Evolutionary conservation across 2,113 vertebrate species (phyloP), one percentile per base, ranked within the genome.

Genomic region (Chaetorhynchus papuensis): DNA sequence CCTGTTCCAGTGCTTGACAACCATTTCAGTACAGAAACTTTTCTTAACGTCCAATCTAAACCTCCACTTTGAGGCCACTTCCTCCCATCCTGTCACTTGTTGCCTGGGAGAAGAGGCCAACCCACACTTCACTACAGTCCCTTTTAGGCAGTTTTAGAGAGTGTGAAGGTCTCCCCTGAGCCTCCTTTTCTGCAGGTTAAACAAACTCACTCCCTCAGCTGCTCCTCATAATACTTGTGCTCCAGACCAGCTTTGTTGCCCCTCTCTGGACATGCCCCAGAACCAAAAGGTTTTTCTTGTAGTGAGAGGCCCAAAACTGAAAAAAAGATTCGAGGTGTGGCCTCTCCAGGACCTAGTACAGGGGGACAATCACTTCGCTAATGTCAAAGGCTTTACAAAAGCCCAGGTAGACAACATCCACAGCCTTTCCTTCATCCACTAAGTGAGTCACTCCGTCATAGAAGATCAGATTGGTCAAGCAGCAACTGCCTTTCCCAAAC

Each of bases 301-400:
- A 59, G 33, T 52, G 33, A 59, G 22, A 35, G 10, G 7, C 49
- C 53, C 49, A 71, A 71, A 64, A 54, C 30, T 22, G 30, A 49
- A 22, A 24, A 47, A 13, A n/a, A 19, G 9, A 63, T 54, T 79
- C 0, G 0, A 24, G 30, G 20, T 47, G 30, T 4, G 10, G n/a
- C n/a, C 63, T 79, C 74, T 47, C 15, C n/a, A 87, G 15, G 24
- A 31, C 41, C 7, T 7, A 49, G 17, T 18, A 49, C 11, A 71
- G 57, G 7, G n/a, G 41, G 11, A 63, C 7, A 30, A 41, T 63
- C 41, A 30, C 65, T 47, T 39, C 9, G 30, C 13, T 41, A 14
- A 37, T 39, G 27, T 52, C 28, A 39, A 84, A 68, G 30, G 30
- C 21, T 47, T 35, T 76, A 20, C 45, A 18, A 5, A 75, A 45